phyloP scores from a whole-genome alignment of 2,797 vertebrate genomes.

The Oreochromis mossambicus region DNA sequence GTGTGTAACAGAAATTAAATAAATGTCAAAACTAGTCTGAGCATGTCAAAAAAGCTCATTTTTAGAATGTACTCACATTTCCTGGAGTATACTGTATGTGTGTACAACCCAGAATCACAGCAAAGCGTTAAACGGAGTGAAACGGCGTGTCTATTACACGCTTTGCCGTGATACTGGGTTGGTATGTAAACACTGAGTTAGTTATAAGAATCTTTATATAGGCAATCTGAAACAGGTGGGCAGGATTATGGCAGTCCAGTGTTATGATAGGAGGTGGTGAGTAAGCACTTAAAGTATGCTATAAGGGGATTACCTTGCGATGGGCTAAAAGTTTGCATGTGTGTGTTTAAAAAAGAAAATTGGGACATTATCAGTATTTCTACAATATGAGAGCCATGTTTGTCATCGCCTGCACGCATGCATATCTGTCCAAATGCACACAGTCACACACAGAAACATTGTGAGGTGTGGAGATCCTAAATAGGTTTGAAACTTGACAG shows the following conservation, averaged over 20 bases:
- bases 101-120: not conserved
- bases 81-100: not conserved
- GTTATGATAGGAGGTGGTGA: conserved; percentile 53
- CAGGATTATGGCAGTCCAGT: conserved; percentile 33
- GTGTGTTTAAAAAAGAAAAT: not conserved
- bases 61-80: conserved; percentile 7
- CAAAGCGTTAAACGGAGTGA: not conserved
- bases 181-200: not conserved
- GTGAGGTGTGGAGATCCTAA: not conserved
- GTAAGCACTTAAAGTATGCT: conserved; percentile 50
- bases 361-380: not conserved
- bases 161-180: not conserved
- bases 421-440: not conserved
- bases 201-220: conserved; percentile 33
- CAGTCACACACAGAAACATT: not conserved
- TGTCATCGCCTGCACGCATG: not conserved
- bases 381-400: not conserved
- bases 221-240: conserved; percentile 45
- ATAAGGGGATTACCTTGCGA: conserved; percentile 46
- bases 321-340: conserved; percentile 3
- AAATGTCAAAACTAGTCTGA: not conserved
- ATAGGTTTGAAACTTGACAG: not conserved
- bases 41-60: not conserved
- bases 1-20: not conserved
- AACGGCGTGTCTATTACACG: not conserved